Percentiles rank a stretch among this genome's conserved stretches.
Evolutionary conservation across 1,140 invertebrate genomes (phyloP).

Genomic region (Amyelois transitella): DNA sequence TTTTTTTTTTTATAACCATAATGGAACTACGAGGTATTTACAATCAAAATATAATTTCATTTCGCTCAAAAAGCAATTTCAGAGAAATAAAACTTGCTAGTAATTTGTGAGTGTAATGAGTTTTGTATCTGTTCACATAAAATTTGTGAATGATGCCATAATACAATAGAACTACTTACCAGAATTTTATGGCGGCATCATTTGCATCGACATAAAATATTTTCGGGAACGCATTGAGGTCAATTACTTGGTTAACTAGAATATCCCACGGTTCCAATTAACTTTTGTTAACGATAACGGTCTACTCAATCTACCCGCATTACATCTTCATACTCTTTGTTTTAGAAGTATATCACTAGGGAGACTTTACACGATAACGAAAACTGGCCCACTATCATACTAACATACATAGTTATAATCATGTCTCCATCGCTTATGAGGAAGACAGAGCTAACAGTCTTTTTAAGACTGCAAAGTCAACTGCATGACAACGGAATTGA

Average conservation of each 20-base stretch:
- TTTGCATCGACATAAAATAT: neutral
- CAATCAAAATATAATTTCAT: no score
- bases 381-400: no score
- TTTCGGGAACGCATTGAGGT: conserved; percentile 7
- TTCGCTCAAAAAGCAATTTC: no score
- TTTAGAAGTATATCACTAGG: neutral
- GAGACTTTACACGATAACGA: neutral
- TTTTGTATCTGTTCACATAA: neutral
- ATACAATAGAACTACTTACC: neutral
- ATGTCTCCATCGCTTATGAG: no score
- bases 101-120: no score
- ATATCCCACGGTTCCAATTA: conserved; percentile 27
- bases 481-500: no score
- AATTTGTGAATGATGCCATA: neutral
- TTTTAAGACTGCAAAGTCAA: no score
- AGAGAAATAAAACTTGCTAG: no score
- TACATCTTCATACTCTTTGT: conserved; percentile 8
- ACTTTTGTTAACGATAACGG: conserved; percentile 32
- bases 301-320: conserved; percentile 20
- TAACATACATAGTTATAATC: no score
- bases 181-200: neutral
- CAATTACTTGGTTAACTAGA: conserved; percentile 16
- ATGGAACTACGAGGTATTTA: no score
- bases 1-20: no score
- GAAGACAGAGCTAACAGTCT: no score